Evolutionary conservation across 2,888 invertebrate genomes (phyloP).

Genomic region (Chrysomela aeneicollis): DNA sequence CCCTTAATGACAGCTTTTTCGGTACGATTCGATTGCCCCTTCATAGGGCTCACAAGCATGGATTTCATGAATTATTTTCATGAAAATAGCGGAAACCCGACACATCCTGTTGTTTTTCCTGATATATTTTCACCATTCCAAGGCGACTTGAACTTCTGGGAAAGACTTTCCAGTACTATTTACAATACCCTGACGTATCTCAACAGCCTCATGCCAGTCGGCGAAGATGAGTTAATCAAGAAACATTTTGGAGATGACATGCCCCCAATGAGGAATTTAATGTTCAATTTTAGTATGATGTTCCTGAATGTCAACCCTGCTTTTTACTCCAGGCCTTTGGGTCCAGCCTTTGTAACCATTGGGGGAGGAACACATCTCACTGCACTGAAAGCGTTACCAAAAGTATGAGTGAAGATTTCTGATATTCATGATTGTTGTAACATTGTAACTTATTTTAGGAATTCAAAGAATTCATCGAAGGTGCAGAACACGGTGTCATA

Average conservation of each 20-base stretch:
- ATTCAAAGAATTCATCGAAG: conserved; percentile 52
- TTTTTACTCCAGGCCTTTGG: conserved; percentile 26
- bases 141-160: conserved; percentile 16
- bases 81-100: conserved; percentile 40
- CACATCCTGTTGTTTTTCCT: conserved; percentile 40
- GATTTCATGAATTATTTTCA: conserved; percentile 49
- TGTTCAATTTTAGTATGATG: conserved; percentile 26
- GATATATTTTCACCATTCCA: conserved; percentile 39
- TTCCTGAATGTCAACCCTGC: conserved; percentile 30
- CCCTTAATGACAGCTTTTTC: conserved; percentile 42
- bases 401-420: conserved; percentile 36
- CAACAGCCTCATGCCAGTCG: background rate
- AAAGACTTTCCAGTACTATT: conserved; percentile 34
- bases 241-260: conserved; percentile 26
- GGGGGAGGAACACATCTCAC: conserved; percentile 46
- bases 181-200: conserved; percentile 3
- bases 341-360: conserved; percentile 27
- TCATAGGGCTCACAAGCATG: conserved; percentile 53
- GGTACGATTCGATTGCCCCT: conserved; percentile 52
- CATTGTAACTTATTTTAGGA: conserved; percentile 42
- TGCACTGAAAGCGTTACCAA: conserved; percentile 46
- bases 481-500: conserved; percentile 54
- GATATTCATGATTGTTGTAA: background rate
- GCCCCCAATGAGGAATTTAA: conserved; percentile 14
- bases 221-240: conserved; percentile 21